These are phyloP conservation scores for Acleris laterana DNA, from an alignment of 2,888 invertebrate species.

Conservation along the genomic window DNA sequence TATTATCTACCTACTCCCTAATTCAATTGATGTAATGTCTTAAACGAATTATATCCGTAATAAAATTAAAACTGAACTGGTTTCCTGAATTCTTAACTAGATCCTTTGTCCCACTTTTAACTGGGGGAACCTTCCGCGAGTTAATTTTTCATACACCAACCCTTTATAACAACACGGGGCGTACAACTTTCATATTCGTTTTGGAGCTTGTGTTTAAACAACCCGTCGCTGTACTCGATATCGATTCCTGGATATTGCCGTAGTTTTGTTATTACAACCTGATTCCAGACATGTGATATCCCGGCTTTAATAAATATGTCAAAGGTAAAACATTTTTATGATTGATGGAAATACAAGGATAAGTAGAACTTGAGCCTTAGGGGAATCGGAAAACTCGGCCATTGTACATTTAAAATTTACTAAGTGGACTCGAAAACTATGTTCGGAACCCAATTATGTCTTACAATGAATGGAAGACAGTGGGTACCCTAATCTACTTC, in stretches of 20 bases:
- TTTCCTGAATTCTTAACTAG: not conserved
- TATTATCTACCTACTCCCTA: too few relatives aligned
- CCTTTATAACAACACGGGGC: conserved; percentile 18
- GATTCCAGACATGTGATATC: not conserved
- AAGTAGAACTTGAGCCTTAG: too few relatives aligned
- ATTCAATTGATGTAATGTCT: too few relatives aligned
- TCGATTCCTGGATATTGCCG: not conserved
- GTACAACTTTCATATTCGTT: conserved; percentile 12
- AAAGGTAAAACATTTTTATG: too few relatives aligned
- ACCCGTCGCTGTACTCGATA: conserved; percentile 2
- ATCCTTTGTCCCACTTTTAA: not conserved
- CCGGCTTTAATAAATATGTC: too few relatives aligned
- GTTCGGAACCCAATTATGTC: conserved; percentile 26
- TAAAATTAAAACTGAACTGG: too few relatives aligned
- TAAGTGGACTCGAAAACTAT: conserved; percentile 16
- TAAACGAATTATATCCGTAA: too few relatives aligned
- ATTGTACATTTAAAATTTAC: conserved; percentile 1
- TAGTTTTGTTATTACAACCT: not conserved
- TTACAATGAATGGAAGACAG: conserved; percentile 45
- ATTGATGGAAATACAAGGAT: too few relatives aligned
- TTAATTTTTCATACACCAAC: conserved; percentile 9
- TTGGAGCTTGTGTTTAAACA: conserved; percentile 6
- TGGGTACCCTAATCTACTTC: conserved; percentile 48
- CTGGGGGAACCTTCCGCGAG: not conserved
- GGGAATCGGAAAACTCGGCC: too few relatives aligned